Conservation (phyloP, 2,797 vertebrate genomes). For the Megaceryle alcyon region DNA sequence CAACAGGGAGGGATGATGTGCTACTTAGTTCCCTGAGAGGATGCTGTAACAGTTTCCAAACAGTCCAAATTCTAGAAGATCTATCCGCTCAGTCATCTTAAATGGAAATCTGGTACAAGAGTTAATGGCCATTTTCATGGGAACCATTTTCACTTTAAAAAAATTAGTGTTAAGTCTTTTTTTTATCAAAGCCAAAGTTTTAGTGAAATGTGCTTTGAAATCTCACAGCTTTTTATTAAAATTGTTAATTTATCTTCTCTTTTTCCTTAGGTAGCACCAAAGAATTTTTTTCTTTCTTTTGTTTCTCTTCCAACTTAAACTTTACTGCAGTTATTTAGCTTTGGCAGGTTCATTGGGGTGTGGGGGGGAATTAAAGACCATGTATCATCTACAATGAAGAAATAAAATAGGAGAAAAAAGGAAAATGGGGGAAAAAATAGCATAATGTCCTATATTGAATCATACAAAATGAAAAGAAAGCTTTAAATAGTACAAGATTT, state of each 20-base stretch:
- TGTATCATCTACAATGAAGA: background rate
- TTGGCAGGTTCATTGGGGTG: background rate
- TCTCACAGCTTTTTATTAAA: background rate
- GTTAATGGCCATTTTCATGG: background rate
- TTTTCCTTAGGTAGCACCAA: background rate
- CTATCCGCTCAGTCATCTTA: background rate
- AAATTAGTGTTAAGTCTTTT: background rate
- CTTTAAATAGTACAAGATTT: background rate
- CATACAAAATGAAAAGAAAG: background rate
- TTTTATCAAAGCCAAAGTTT: background rate
- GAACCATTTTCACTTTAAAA: background rate
- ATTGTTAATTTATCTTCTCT: background rate
- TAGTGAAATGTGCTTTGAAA: background rate
- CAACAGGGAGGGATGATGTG: background rate
- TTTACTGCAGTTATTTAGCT: background rate
- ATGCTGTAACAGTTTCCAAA: background rate
- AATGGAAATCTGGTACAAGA: background rate
- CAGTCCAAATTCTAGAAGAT: background rate
- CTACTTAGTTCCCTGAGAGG: background rate
- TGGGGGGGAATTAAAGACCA: background rate
- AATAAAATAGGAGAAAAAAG: background rate
- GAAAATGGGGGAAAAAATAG: background rate
- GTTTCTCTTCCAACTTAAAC: background rate
- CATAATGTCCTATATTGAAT: background rate
- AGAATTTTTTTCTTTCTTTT: background rate